phyloP scores from a whole-genome alignment of 2,113 vertebrate species.

The Potamarius usumacintae region DNA sequence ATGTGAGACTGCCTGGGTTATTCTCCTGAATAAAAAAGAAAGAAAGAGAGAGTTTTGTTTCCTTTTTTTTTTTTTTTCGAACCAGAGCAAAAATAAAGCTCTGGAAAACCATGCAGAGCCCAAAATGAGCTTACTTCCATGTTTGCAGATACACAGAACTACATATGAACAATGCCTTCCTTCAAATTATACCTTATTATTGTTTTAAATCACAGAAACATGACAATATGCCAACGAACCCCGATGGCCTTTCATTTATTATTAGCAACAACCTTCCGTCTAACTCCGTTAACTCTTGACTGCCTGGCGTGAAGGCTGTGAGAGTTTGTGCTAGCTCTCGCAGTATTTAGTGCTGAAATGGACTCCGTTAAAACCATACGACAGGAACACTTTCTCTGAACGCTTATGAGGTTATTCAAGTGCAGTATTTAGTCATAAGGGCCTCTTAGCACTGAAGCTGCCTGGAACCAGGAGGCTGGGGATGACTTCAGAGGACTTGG shows the following conservation, averaged over 20 bases:
- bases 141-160: neutral
- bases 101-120: neutral
- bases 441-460: neutral
- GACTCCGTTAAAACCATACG: neutral
- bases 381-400: neutral
- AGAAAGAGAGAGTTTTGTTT: constrained; percentile 57
- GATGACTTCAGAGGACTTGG: neutral
- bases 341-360: neutral
- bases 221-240: neutral
- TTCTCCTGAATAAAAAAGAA: constrained; percentile 80
- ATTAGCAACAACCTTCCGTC: neutral
- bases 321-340: neutral
- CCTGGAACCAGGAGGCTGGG: neutral
- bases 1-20: constrained; percentile 78
- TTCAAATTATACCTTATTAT: neutral
- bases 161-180: no score
- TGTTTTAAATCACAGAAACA: neutral
- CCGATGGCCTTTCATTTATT: neutral
- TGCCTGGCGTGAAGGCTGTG: neutral
- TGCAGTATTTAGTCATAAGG: neutral
- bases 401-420: neutral
- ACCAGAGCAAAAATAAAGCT: constrained; percentile 19
- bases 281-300: neutral
- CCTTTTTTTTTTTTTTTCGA: no score
- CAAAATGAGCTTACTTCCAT: neutral